These are phyloP conservation scores for Silurus asotus DNA, from an alignment of 2,113 vertebrate species.

Conservation along the genomic window DNA sequence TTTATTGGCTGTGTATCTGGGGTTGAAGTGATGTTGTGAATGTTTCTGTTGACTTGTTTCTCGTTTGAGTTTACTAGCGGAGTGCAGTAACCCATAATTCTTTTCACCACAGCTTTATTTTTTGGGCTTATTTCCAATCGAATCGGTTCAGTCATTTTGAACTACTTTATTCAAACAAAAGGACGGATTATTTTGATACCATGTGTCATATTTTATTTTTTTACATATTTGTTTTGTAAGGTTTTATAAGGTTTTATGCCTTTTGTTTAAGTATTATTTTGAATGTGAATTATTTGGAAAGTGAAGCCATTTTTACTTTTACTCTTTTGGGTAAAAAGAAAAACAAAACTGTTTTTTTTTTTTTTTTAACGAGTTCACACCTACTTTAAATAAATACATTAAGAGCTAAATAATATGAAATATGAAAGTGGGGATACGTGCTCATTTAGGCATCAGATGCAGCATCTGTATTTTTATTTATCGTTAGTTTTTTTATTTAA, in stretches of 20 bases:
- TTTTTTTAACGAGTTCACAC: not conserved
- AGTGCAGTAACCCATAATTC: not conserved
- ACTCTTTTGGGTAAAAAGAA: not conserved
- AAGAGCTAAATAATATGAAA: not conserved
- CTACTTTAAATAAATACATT: not conserved
- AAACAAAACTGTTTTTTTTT: not conserved
- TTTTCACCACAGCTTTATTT: not conserved
- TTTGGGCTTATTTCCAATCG: not conserved
- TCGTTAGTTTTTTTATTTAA: not conserved
- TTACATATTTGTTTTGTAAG: slow-evolving; percentile 1
- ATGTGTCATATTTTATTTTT: slow-evolving; percentile 24
- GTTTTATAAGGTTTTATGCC: not conserved
- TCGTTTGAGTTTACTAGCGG: not conserved
- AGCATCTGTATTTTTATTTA: not conserved
- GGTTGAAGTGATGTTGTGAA: not conserved
- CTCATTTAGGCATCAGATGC: not conserved
- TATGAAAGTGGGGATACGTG: not conserved
- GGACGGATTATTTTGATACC: slow-evolving; percentile 24
- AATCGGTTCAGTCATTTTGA: not conserved
- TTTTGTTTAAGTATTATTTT: not conserved
- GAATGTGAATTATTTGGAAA: not conserved
- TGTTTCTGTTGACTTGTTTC: not conserved
- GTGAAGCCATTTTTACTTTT: not conserved
- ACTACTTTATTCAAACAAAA: not conserved
- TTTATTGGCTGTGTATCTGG: not conserved